phyloP scores from a whole-genome alignment of 2,888 invertebrate species.

The Xanthia togata region DNA sequence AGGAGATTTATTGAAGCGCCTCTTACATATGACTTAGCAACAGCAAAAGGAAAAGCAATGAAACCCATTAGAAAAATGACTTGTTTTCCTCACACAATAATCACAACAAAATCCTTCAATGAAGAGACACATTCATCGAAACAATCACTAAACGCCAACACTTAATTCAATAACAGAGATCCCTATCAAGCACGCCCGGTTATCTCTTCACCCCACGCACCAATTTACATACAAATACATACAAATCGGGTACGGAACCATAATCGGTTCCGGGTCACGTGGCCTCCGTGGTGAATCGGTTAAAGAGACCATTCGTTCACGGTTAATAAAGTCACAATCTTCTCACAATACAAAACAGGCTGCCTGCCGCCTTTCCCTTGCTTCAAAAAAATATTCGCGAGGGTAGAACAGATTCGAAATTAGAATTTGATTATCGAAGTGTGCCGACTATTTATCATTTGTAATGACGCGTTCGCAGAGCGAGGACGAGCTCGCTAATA shows the following conservation, averaged over 20 bases:
- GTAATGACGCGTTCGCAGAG: constrained; percentile 86
- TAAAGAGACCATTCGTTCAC: constrained; percentile 88
- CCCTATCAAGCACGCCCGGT: constrained; percentile 86
- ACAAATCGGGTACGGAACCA: constrained; percentile 85
- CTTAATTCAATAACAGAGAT: constrained; percentile 88
- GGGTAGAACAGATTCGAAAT: constrained; percentile 90
- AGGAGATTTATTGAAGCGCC: background rate
- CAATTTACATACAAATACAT: constrained; percentile 89
- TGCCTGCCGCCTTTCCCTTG: constrained; percentile 81
- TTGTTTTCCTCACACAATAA: constrained; percentile 5
- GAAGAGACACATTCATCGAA: constrained; percentile 66
- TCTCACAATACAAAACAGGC: constrained; percentile 87
- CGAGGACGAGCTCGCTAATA: constrained; percentile 87
- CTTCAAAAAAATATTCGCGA: constrained; percentile 75
- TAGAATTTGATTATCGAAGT: constrained; percentile 91
- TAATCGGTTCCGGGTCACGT: constrained; percentile 91
- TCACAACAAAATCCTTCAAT: constrained; percentile 42
- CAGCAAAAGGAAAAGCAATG: background rate
- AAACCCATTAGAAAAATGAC: background rate
- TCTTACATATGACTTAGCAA: background rate
- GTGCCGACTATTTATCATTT: constrained; percentile 90
- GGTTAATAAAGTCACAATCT: constrained; percentile 90
- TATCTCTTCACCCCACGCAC: constrained; percentile 86
- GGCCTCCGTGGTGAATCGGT: constrained; percentile 90
- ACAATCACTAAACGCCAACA: constrained; percentile 81